phyloP scores from a whole-genome alignment of 2,113 vertebrate genomes.

The Nothoprocta pentlandii region DNA sequence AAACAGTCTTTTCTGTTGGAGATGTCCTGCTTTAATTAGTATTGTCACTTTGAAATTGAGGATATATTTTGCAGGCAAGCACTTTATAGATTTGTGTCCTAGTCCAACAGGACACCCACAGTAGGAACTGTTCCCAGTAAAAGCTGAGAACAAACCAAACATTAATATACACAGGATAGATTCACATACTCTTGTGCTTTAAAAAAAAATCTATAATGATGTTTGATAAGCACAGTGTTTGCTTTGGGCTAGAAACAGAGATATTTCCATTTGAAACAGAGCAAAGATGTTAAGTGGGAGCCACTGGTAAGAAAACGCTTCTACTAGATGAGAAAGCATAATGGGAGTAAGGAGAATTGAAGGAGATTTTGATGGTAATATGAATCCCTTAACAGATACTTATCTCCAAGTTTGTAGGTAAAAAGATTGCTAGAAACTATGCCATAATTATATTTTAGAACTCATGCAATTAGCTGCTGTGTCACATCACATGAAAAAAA shows the following conservation, averaged over 20 bases:
- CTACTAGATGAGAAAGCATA: not conserved
- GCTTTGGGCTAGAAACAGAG: not conserved
- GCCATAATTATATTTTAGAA: not conserved
- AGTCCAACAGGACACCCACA: not conserved
- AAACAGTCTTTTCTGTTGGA: not conserved
- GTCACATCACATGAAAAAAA: not conserved
- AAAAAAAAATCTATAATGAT: not conserved
- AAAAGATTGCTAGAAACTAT: not conserved
- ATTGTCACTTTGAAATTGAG: not conserved
- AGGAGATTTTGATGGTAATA: not conserved
- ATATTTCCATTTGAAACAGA: not conserved
- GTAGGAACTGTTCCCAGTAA: accelerated
- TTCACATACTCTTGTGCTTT: accelerated
- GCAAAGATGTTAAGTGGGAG: not conserved
- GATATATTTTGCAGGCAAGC: not conserved
- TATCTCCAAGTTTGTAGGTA: not conserved
- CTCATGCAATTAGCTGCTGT: not conserved
- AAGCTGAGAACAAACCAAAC: not conserved
- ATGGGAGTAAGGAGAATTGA: not conserved
- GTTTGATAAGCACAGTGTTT: not conserved
- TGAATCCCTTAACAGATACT: not conserved
- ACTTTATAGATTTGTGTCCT: not conserved
- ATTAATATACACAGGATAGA: not conserved
- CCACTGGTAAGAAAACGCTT: not conserved
- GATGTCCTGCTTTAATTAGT: not conserved